phyloP scores from a whole-genome alignment of 2,113 vertebrate species.

The Pollimyrus isidori region DNA sequence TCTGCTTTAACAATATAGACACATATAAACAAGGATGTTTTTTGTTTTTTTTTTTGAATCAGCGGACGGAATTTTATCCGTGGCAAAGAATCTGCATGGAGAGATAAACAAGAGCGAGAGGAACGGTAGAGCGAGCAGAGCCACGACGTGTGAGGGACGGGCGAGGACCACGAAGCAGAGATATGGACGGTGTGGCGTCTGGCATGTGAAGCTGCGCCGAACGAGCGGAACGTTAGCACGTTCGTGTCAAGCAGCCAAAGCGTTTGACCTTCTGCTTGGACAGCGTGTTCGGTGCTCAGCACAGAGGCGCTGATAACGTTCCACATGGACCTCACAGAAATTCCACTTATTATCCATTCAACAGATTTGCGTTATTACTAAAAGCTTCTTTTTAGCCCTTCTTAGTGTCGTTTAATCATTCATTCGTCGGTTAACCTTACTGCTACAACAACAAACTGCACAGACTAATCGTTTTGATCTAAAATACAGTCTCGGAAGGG shows the following conservation, averaged over 20 bases:
- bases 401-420: not conserved
- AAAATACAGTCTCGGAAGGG: not conserved
- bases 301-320: too few species aligned
- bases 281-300: not conserved
- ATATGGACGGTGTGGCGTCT: not conserved
- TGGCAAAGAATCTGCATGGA: not conserved
- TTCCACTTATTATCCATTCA: not conserved
- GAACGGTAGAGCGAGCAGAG: not conserved
- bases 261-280: not conserved
- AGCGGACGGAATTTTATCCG: not conserved
- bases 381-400: not conserved
- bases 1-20: not conserved
- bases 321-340: not conserved
- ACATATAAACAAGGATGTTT: not conserved
- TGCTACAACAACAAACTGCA: constrained; percentile 19
- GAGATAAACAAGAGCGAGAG: not conserved
- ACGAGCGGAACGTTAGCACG: not conserved
- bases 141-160: not conserved
- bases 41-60: not conserved
- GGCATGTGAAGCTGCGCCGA: constrained; percentile 3
- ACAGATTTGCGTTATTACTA: not conserved
- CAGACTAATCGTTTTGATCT: not conserved
- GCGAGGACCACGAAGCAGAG: not conserved
- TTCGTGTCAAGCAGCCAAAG: not conserved
- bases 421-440: not conserved